These are phyloP conservation scores for Stomatorhinus ivindoensis DNA, from an alignment of 2,113 vertebrate species.

Conservation along the genomic window DNA sequence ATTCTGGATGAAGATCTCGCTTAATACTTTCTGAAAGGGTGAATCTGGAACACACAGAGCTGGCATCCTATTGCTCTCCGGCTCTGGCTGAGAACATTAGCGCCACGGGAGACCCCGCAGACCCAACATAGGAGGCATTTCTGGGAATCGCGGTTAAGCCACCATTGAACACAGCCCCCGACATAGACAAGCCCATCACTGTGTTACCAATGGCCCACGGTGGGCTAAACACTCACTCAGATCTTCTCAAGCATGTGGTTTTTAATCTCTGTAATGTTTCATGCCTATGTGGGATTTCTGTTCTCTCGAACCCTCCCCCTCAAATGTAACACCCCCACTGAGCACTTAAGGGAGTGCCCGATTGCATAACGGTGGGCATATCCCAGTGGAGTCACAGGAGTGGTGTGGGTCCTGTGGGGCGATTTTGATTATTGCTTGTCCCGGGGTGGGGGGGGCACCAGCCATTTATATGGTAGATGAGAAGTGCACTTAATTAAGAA, in stretches of 20 bases:
- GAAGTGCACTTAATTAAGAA: background rate
- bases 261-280: slow-evolving; percentile 14
- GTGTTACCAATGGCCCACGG: background rate
- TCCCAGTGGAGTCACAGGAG: background rate
- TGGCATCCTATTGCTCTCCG: background rate
- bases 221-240: background rate
- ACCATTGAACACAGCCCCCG: background rate
- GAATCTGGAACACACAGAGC: background rate
- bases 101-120: background rate
- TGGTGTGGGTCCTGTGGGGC: background rate
- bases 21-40: background rate
- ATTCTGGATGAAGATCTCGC: background rate
- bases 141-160: background rate
- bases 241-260: background rate
- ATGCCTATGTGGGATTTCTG: background rate
- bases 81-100: background rate
- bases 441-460: background rate
- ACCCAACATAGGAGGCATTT: background rate
- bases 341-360: background rate
- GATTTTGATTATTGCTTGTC: background rate
- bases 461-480: background rate
- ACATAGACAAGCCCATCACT: background rate
- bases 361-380: background rate
- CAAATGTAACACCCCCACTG: background rate
- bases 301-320: background rate